Evolutionary conservation across 1,140 invertebrate genomes (phyloP).

Genomic region (Epicauta chinensis): DNA sequence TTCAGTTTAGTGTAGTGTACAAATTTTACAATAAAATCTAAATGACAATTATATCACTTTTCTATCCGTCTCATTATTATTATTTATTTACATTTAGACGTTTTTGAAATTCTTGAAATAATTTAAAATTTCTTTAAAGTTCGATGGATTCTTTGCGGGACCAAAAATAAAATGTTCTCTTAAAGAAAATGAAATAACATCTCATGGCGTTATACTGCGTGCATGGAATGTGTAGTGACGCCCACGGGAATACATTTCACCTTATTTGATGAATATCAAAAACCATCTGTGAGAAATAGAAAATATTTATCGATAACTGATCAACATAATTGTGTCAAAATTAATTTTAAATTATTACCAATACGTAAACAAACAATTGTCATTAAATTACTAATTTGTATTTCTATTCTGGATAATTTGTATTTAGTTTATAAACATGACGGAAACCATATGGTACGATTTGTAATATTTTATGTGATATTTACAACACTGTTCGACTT

Average conservation of each 20-base stretch:
- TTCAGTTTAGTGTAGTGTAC: conserved; percentile 11
- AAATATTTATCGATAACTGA: conserved; percentile 11
- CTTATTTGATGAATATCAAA: conserved; percentile 16
- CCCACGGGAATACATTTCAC: conserved; percentile 16
- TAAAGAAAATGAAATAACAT: conserved; percentile 14
- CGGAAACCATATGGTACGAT: conserved; percentile 14
- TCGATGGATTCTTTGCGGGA: no score
- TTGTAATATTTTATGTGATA: conserved; percentile 13
- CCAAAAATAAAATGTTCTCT: neutral
- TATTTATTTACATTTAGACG: no score
- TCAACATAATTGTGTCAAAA: no score
- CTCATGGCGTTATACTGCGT: conserved; percentile 17
- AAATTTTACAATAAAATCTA: conserved; percentile 11
- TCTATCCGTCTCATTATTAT: no score
- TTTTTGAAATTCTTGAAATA: no score
- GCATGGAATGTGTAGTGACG: conserved; percentile 16
- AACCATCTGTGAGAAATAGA: conserved; percentile 17
- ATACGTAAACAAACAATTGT: no score
- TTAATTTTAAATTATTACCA: no score
- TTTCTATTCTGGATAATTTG: neutral
- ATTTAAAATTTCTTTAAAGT: no score
- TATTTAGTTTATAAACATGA: conserved; percentile 10
- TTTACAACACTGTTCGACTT: conserved; percentile 9
- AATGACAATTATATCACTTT: conserved; percentile 7
- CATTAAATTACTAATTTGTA: neutral